These are phyloP conservation scores for Ectemnius cavifrons DNA, from an alignment of 2,888 invertebrate genomes.

Conservation along the genomic window DNA sequence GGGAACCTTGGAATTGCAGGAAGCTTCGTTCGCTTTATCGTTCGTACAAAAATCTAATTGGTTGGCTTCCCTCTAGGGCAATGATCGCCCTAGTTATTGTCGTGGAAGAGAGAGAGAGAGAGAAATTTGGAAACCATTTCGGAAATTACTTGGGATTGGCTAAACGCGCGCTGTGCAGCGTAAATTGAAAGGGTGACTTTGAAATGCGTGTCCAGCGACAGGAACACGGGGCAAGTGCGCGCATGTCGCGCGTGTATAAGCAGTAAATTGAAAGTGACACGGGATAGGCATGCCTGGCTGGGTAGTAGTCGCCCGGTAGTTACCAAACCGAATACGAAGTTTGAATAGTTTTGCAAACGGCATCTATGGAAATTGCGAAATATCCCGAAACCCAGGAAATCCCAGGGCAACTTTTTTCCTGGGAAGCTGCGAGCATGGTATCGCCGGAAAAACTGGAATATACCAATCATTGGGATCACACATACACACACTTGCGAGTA, in stretches of 20 bases:
- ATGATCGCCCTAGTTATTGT: too few species aligned
- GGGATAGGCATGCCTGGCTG: background rate
- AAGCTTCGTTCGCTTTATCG: too few species aligned
- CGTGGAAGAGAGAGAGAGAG: too few species aligned
- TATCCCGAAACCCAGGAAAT: conserved; percentile 3
- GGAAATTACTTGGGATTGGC: too few species aligned
- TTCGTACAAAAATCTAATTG: too few species aligned
- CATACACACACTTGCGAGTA: background rate
- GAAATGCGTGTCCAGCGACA: conserved; percentile 2
- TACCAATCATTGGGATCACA: background rate
- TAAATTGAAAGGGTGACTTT: background rate
- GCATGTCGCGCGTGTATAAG: background rate
- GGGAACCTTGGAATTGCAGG: too few species aligned
- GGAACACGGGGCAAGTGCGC: background rate
- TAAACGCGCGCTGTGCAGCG: too few species aligned
- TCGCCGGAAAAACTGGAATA: too few species aligned
- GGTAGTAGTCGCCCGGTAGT: background rate
- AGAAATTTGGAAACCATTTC: too few species aligned
- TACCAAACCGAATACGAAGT: background rate
- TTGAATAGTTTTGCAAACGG: conserved; percentile 3
- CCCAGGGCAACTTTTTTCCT: background rate
- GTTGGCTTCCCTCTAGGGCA: too few species aligned
- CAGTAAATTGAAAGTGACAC: conserved; percentile 3
- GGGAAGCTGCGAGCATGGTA: background rate
- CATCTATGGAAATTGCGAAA: conserved; percentile 2